These are phyloP conservation scores for Mus spicilegus DNA, from an alignment of 2,113 vertebrate genomes.

Conservation along the genomic window DNA sequence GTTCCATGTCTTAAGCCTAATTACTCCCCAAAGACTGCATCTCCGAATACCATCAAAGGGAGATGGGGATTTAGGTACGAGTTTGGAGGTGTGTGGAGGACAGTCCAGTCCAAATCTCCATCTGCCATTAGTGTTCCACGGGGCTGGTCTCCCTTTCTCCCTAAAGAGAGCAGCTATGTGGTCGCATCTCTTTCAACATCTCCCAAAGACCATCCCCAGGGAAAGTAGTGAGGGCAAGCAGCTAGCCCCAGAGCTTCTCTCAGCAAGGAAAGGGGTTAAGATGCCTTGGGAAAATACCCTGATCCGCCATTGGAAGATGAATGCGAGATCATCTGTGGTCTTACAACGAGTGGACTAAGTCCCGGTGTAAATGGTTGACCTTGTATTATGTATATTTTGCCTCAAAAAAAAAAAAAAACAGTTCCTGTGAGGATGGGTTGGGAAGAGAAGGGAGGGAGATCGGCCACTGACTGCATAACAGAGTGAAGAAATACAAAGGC, in stretches of 20 bases:
- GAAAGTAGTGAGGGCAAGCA: neutral
- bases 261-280: neutral
- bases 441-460: conserved; percentile 4
- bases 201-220: neutral
- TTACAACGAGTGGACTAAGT: neutral
- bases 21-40: neutral
- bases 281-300: conserved; percentile 13
- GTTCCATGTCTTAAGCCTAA: neutral
- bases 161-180: neutral
- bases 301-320: neutral
- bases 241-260: neutral
- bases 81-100: neutral
- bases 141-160: neutral
- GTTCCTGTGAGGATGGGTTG: neutral
- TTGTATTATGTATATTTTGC: neutral
- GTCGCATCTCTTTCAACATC: neutral
- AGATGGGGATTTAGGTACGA: neutral
- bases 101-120: neutral
- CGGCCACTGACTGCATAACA: neutral
- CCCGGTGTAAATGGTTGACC: conserved; percentile 12
- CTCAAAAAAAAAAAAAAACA: neutral
- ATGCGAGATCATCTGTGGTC: neutral
- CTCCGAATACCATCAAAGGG: neutral
- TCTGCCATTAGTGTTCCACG: neutral
- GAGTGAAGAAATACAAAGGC: neutral